Evolutionary conservation across 2,113 vertebrate genomes (phyloP), one percentile per base, ranked within the genome.

Genomic region (Amphiprion ocellaris): DNA sequence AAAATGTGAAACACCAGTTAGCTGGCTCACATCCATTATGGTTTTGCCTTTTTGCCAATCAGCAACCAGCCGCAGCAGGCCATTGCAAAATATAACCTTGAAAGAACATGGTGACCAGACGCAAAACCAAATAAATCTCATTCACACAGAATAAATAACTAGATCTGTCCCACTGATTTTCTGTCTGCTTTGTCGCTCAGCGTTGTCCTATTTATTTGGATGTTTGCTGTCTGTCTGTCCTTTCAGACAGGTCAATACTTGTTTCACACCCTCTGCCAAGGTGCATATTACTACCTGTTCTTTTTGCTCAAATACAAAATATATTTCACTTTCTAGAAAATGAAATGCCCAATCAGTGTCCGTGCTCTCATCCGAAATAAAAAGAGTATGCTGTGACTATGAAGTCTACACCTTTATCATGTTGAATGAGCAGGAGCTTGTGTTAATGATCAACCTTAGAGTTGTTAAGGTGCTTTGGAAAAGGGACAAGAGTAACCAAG

Each of bases 221-320:
- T 90, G 82, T 90, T 90, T 90, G 89, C 89, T 85, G 73, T 83
- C 79, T 75, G 89, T 90, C 89, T 90, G 86, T 62, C 33, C 58
- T 63, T 39, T 67, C 74, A 86, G 89, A 88, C 86, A 44, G 82
- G 79, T 90, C 89, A 76, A 90, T 78, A 88, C 64, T 70, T 41
- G 19, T 65, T 46, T 64, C 63, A 62, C 47, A 52, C 65, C 55
- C 39, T 50, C 59, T 79, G 82, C n/a, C 82, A 73, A 53, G 33
- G 19, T 23, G 46, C 12, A 49, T 14, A 58, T 55, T 21, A 58
- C 50, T 53, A 41, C 53, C 30, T 58, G n/a, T 53, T 53, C 44
- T 16, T 54, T 58, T 54, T 65, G 24, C 49, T 62, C 26, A 26
- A 5, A 2, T 19, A 39, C 0, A n/a, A 3, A 28, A 16, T 44